Conservation (phyloP, 2,888 invertebrate genomes). For the Amaurobius ferox region DNA sequence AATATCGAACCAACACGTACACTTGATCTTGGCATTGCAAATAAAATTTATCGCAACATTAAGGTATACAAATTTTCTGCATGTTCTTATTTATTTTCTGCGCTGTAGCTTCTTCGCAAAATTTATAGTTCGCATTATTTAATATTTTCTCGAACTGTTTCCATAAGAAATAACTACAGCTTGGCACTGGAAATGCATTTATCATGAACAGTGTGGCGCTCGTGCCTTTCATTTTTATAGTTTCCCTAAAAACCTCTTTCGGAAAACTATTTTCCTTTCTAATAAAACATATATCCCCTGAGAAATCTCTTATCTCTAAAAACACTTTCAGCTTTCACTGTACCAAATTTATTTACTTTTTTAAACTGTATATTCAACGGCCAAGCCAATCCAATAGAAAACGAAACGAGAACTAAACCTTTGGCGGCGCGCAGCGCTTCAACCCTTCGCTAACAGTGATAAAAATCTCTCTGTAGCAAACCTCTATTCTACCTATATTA, state of each 20-base stretch:
- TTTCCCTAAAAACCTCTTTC: slow-evolving; percentile 1
- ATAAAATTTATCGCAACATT: background rate
- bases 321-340: slow-evolving; percentile 11
- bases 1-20: no score
- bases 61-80: background rate
- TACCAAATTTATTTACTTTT: slow-evolving; percentile 14
- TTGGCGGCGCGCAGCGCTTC: background rate
- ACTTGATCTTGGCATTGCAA: no score
- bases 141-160: slow-evolving; percentile 4
- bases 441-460: background rate
- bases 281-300: slow-evolving; percentile 16
- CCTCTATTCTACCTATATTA: background rate
- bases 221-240: background rate
- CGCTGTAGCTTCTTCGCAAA: background rate
- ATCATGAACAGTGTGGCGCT: background rate
- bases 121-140: slow-evolving; percentile 9
- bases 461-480: background rate
- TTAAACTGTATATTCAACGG: slow-evolving; percentile 3
- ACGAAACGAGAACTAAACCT: background rate
- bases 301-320: slow-evolving; percentile 18
- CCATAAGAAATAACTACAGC: background rate
- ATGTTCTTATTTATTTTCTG: no score
- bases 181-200: slow-evolving; percentile 6
- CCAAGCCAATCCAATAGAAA: background rate
- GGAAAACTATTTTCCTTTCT: slow-evolving; percentile 16